A percentile compares a stretch with the other conserved stretches of the same genome.
phyloP scores from a whole-genome alignment of 2,113 vertebrate species.

The Pelusios castaneus region DNA sequence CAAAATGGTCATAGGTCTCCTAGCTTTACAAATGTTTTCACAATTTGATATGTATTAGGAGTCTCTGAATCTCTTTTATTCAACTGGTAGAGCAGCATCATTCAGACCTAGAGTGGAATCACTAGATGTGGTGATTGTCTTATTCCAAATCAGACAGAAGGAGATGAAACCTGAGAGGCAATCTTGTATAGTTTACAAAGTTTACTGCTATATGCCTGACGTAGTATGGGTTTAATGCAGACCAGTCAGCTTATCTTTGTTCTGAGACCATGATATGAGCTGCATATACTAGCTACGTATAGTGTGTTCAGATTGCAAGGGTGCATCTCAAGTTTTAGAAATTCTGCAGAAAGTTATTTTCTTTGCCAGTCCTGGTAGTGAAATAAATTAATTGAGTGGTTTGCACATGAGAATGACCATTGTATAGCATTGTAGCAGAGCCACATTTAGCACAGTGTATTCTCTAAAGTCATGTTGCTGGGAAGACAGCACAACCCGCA shows the following conservation, averaged over 20 bases:
- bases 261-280: neutral
- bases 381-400: neutral
- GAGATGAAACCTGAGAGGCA: neutral
- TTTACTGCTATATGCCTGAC: neutral
- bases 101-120: neutral
- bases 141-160: neutral
- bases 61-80: constrained; percentile 2
- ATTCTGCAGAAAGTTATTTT: constrained; percentile 2
- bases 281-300: neutral
- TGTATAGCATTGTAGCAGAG: constrained; percentile 23
- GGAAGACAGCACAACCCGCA: constrained; percentile 19
- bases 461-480: constrained; percentile 43
- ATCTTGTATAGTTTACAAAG: neutral
- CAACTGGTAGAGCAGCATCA: neutral
- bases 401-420: constrained; percentile 48
- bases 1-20: neutral
- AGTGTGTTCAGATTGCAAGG: constrained; percentile 1
- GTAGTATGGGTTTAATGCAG: neutral
- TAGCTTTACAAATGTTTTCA: constrained; percentile 18
- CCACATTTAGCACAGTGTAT: constrained; percentile 56
- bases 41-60: too few species aligned
- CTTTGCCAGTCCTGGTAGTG: neutral
- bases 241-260: neutral
- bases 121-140: neutral
- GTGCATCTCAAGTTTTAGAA: constrained; percentile 49